phyloP scores from a whole-genome alignment of 2,113 vertebrate species.

The Orcinus orca region DNA sequence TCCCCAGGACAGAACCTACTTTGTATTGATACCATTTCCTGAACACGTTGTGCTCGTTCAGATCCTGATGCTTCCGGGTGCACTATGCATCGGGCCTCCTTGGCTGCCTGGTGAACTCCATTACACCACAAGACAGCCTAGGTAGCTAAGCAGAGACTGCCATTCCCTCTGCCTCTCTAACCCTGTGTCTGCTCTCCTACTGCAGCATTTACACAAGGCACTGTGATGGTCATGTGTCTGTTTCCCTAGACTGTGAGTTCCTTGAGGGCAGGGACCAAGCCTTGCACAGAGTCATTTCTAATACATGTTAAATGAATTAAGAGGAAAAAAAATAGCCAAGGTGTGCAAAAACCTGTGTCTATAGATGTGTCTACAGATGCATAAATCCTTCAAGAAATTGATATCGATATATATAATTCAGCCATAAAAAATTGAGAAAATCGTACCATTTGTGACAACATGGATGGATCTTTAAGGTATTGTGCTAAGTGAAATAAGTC shows the following conservation, averaged over 20 bases:
- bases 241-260: background rate
- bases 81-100: accelerated
- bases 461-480: background rate
- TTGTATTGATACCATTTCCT: background rate
- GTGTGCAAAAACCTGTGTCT: too few relatives aligned
- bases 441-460: background rate
- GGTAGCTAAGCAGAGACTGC: background rate
- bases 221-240: background rate
- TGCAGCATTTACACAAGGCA: background rate
- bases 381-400: too few relatives aligned
- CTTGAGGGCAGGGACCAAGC: background rate
- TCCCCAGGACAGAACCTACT: background rate
- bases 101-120: background rate
- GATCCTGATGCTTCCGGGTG: background rate
- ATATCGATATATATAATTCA: too few relatives aligned
- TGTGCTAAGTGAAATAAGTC: background rate
- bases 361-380: too few relatives aligned
- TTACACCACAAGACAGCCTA: background rate
- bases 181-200: background rate
- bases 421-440: background rate
- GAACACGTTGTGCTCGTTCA: background rate
- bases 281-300: background rate
- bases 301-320: background rate
- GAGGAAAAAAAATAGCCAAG: too few relatives aligned
- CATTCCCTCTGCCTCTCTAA: background rate